Conservation (phyloP, 2,797 vertebrate species). For the Urosaurus nigricauda region DNA sequence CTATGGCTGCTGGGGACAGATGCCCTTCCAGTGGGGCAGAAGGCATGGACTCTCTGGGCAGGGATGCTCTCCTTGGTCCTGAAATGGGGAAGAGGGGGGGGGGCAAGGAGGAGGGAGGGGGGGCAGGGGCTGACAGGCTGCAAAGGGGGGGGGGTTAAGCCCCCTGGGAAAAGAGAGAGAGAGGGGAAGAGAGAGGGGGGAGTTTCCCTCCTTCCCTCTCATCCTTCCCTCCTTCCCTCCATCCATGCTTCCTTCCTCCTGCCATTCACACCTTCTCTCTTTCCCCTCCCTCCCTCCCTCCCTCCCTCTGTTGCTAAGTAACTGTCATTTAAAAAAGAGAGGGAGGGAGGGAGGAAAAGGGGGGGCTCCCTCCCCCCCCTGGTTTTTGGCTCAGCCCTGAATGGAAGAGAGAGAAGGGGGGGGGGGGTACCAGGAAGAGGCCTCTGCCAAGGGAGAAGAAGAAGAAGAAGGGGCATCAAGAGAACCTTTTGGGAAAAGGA, state of each 20-base stretch:
- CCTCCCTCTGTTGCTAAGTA: conserved; percentile 58
- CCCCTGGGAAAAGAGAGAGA: neutral
- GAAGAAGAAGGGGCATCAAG: too few relatives aligned
- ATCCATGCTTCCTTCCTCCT: conserved; percentile 40
- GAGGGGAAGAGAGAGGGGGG: neutral
- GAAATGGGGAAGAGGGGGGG: neutral
- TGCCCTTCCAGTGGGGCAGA: conserved; percentile 30
- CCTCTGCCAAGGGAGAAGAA: too few relatives aligned
- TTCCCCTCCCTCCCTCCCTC: conserved; percentile 33
- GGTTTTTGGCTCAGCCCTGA: too few relatives aligned
- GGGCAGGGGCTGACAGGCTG: neutral
- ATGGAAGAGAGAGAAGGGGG: too few relatives aligned
- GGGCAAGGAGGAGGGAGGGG: neutral
- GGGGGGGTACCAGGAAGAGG: too few relatives aligned
- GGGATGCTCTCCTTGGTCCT: too few relatives aligned
- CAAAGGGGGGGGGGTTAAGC: conserved; percentile 20
- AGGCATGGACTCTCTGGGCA: neutral
- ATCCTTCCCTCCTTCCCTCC: conserved; percentile 30
- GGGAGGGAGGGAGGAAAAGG: neutral
- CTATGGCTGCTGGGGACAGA: too few relatives aligned
- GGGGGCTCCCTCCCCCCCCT: neutral
- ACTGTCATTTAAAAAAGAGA: conserved; percentile 25
- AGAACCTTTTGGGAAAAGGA: too few relatives aligned
- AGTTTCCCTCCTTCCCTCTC: conserved; percentile 40
- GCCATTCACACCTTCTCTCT: conserved; percentile 12